Conservation (phyloP, 1,140 invertebrate genomes). For the Tyrophagus putrescentiae region DNA sequence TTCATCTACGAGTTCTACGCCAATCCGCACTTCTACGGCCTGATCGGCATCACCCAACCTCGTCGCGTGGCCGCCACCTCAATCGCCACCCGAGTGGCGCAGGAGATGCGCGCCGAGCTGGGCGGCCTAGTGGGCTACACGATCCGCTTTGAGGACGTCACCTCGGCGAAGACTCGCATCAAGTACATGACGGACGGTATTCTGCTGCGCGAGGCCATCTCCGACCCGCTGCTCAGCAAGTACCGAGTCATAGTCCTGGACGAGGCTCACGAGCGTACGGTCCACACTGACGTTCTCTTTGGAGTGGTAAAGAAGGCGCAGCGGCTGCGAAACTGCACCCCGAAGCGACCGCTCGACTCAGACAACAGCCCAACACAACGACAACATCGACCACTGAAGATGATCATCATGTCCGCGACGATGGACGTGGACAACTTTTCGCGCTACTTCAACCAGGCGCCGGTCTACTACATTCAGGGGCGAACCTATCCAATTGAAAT, state of each 20-base stretch:
- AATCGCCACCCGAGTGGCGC: constrained; percentile 67
- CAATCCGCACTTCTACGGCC: constrained; percentile 22
- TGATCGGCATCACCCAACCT: constrained; percentile 67
- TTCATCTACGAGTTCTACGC: constrained; percentile 25
- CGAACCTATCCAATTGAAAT: constrained; percentile 58
- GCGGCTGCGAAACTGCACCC: constrained; percentile 43
- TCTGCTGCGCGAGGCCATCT: constrained; percentile 71
- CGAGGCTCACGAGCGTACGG: constrained; percentile 91
- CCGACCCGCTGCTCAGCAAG: constrained; percentile 40
- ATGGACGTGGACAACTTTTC: constrained; percentile 87
- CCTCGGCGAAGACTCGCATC: constrained; percentile 56
- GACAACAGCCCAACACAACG: neutral
- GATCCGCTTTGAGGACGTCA: constrained; percentile 79
- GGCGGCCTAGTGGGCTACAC: constrained; percentile 68
- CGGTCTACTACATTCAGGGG: constrained; percentile 75
- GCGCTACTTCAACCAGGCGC: constrained; percentile 70
- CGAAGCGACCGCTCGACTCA: constrained; percentile 2
- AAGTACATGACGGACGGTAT: constrained; percentile 86
- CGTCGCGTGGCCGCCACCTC: constrained; percentile 80
- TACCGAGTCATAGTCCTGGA: constrained; percentile 83
- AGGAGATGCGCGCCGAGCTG: constrained; percentile 48
- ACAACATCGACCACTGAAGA: constrained; percentile 20
- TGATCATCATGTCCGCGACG: constrained; percentile 84
- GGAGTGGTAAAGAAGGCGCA: constrained; percentile 64
- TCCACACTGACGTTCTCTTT: constrained; percentile 85